Evolutionary conservation across 2,888 invertebrate species (phyloP).

Genomic region (Antitype chi): DNA sequence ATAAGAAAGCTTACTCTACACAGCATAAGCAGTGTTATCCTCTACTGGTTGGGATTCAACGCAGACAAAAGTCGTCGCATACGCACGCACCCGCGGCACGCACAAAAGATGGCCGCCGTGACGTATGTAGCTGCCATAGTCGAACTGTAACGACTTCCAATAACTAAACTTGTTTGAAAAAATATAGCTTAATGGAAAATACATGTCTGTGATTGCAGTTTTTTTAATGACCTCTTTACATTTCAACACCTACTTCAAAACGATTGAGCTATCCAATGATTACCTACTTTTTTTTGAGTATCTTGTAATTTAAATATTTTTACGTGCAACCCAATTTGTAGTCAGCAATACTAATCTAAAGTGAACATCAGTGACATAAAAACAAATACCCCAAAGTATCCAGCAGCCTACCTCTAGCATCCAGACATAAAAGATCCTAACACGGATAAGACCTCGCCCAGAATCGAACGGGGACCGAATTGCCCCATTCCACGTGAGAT

Average conservation of each 20-base stretch:
- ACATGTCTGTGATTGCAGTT: neutral
- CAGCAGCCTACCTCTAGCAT: conserved; percentile 47
- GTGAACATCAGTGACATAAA: conserved; percentile 4
- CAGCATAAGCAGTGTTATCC: neutral
- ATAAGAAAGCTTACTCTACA: conserved; percentile 17
- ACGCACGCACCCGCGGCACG: conserved; percentile 54
- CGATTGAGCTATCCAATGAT: neutral
- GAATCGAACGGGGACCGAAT: conserved; percentile 67
- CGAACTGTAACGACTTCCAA: neutral
- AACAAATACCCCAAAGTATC: conserved; percentile 32
- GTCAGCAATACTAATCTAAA: conserved; percentile 5
- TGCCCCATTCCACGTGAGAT: conserved; percentile 69
- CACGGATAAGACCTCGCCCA: conserved; percentile 54
- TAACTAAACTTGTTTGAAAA: neutral
- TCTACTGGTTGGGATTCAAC: conserved; percentile 10
- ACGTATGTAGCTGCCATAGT: conserved; percentile 37
- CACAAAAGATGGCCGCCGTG: conserved; percentile 45
- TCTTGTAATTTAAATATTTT: neutral
- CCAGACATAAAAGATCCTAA: conserved; percentile 61
- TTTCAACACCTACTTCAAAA: neutral
- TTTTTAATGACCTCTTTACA: neutral
- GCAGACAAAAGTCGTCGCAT: conserved; percentile 46
- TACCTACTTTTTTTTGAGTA: neutral
- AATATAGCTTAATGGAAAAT: neutral
- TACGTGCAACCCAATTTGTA: neutral